Conservation (phyloP, 2,888 invertebrate genomes). For the Acanthococcus lagerstroemiae region DNA sequence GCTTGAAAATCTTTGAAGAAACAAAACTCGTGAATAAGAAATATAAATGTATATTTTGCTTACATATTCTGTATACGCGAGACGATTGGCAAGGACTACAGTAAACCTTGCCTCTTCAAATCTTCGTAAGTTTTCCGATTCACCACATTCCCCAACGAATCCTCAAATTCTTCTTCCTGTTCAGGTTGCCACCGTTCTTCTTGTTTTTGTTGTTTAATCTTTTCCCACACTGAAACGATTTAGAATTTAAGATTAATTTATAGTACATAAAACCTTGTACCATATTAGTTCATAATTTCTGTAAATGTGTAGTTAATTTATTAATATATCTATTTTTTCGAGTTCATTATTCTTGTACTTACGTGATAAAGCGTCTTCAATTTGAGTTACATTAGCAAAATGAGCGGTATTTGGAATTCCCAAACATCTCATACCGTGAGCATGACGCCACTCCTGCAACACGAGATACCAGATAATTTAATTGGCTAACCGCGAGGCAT, state of each 20-base stretch:
- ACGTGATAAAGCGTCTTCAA: slow-evolving; percentile 85
- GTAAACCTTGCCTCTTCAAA: slow-evolving; percentile 91
- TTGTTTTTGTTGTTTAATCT: slow-evolving; percentile 89
- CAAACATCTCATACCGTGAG: slow-evolving; percentile 54
- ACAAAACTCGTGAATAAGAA: too few relatives aligned
- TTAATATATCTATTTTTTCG: slow-evolving; percentile 47
- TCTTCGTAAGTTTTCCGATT: slow-evolving; percentile 97
- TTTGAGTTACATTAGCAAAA: slow-evolving; percentile 98
- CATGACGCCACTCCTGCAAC: slow-evolving; percentile 53
- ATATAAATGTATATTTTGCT: too few relatives aligned
- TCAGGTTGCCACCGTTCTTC: slow-evolving; percentile 93
- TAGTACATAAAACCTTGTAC: too few relatives aligned
- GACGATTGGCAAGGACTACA: too few relatives aligned
- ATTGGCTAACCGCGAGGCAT: too few relatives aligned
- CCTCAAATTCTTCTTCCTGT: slow-evolving; percentile 97
- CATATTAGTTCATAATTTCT: too few relatives aligned
- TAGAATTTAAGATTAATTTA: neutral
- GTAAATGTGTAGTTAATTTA: too few relatives aligned
- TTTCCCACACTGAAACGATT: slow-evolving; percentile 78
- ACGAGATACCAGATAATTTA: too few relatives aligned
- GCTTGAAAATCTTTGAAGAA: too few relatives aligned
- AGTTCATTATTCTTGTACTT: neutral
- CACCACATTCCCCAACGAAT: slow-evolving; percentile 96
- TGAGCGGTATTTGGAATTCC: slow-evolving; percentile 99
- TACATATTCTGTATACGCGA: too few relatives aligned